Conservation (phyloP, 2,113 vertebrate genomes). For the Ceyx melanurus region DNA sequence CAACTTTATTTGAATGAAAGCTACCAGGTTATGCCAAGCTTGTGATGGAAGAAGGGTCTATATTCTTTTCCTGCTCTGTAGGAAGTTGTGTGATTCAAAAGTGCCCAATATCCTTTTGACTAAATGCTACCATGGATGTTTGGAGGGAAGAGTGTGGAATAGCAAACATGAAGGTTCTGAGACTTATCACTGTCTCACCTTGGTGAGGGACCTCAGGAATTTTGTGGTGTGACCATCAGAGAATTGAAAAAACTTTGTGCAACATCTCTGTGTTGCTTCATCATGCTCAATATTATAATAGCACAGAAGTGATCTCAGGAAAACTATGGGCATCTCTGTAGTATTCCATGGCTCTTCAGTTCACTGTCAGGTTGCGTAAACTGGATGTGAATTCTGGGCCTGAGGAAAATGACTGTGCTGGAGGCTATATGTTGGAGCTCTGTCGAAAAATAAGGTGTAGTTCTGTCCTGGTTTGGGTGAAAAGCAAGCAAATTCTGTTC, state of each 20-base stretch:
- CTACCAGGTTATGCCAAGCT: background rate
- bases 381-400: background rate
- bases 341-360: background rate
- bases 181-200: background rate
- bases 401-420: background rate
- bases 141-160: background rate
- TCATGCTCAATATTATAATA: background rate
- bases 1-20: background rate
- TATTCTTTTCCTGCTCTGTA: background rate
- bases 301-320: background rate
- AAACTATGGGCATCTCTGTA: background rate
- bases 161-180: background rate
- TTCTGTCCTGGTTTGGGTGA: no score
- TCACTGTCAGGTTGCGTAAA: background rate
- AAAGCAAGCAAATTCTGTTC: no score
- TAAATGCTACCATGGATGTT: background rate
- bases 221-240: background rate
- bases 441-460: background rate
- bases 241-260: background rate
- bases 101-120: background rate
- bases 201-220: background rate
- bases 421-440: background rate
- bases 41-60: background rate
- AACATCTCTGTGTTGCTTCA: background rate
- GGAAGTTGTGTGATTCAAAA: background rate